These are phyloP conservation scores for Drosophila incognita DNA, from an alignment of 2,888 invertebrate species.

Conservation along the genomic window DNA sequence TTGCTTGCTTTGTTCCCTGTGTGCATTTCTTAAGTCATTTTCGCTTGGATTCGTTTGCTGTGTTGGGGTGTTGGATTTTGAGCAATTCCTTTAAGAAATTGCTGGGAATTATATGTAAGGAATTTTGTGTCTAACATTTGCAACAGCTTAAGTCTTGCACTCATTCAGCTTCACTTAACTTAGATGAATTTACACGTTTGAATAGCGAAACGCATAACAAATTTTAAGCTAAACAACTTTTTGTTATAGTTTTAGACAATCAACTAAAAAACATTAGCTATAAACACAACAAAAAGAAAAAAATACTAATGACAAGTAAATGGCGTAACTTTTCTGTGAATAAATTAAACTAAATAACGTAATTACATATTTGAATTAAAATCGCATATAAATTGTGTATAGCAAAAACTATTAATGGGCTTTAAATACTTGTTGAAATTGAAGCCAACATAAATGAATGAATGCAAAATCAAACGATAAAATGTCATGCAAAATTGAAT, in stretches of 20 bases:
- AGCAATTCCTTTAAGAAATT: conserved; percentile 12
- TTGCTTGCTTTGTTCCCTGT: conserved; percentile 31
- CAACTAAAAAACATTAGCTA: conserved; percentile 55
- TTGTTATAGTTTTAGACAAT: conserved; percentile 82
- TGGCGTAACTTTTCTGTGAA: conserved; percentile 82
- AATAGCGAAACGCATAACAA: conserved; percentile 21
- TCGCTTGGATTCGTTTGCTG: conserved; percentile 17
- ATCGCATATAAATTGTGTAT: conserved; percentile 51
- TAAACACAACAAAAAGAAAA: conserved; percentile 41
- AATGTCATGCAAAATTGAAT: conserved; percentile 20
- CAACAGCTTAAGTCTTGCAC: conserved; percentile 10
- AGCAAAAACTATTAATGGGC: conserved; percentile 28
- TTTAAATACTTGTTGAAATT: conserved; percentile 28
- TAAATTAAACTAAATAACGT: conserved; percentile 64
- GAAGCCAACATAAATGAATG: conserved; percentile 23
- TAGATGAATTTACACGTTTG: conserved; percentile 36
- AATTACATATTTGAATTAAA: conserved; percentile 52
- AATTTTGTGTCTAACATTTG: conserved; percentile 5
- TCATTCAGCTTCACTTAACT: conserved; percentile 28
- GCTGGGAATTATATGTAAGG: not conserved
- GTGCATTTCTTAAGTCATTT: conserved; percentile 14
- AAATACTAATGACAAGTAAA: conserved; percentile 77
- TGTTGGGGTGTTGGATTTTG: conserved; percentile 5
- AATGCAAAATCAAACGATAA: conserved; percentile 25
- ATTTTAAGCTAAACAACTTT: conserved; percentile 58